Conservation (phyloP, 1,140 invertebrate genomes). For the Laupala kohalensis region DNA sequence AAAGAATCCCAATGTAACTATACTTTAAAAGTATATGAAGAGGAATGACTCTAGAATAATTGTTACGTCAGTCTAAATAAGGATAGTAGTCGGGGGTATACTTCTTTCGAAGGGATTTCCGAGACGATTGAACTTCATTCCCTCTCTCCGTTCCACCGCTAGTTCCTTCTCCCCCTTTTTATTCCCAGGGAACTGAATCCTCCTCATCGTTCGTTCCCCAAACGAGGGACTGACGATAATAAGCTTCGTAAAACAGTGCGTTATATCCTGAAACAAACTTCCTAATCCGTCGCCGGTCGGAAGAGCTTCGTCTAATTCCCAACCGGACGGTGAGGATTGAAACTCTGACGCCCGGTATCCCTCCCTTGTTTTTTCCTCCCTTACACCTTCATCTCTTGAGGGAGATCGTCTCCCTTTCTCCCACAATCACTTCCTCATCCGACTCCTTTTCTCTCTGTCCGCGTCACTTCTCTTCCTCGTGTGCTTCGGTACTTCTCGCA, state of each 20-base stretch:
- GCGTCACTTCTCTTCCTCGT: too few relatives aligned
- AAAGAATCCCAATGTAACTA: too few relatives aligned
- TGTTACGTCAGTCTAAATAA: too few relatives aligned
- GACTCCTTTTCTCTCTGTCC: too few relatives aligned
- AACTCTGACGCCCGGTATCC: neutral
- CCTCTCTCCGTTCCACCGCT: neutral
- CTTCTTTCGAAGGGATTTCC: too few relatives aligned
- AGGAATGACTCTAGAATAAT: too few relatives aligned
- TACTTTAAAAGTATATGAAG: too few relatives aligned
- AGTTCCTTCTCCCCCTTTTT: neutral
- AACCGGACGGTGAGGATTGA: neutral
- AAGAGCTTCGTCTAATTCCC: neutral
- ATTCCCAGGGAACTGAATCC: neutral
- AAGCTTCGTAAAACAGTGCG: neutral
- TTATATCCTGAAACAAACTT: neutral
- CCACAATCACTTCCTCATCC: neutral
- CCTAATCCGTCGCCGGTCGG: neutral
- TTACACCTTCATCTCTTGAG: neutral
- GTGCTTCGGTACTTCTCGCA: neutral
- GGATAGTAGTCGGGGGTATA: too few relatives aligned
- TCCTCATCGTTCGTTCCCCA: neutral
- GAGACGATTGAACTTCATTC: neutral
- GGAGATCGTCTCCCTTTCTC: neutral
- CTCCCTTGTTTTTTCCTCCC: too few relatives aligned
- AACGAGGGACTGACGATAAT: neutral